Conservation (phyloP, 37 sponge, comb jelly and placozoan genomes). For the Cladorhizidae sp. region DNA sequence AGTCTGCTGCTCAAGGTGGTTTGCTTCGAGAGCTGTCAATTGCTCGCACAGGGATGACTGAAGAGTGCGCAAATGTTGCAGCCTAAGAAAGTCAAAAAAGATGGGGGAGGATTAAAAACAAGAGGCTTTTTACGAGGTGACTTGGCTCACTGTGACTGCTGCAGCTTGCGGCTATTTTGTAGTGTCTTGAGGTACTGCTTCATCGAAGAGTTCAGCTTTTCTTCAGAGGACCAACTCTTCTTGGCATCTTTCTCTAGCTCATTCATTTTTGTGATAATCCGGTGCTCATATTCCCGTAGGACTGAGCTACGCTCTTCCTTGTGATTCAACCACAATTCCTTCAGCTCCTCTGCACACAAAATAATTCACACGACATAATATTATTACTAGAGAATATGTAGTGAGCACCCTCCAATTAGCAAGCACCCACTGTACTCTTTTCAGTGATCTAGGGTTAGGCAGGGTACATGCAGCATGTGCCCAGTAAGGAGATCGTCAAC, state of each 20-base stretch:
- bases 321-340: slow-evolving; percentile 9
- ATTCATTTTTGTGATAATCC: background rate
- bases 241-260: slow-evolving; percentile 24
- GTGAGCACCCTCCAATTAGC: too few relatives aligned
- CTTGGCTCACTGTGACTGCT: slow-evolving; percentile 17
- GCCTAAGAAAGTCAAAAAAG: slow-evolving; percentile 3
- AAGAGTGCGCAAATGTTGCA: slow-evolving; percentile 2
- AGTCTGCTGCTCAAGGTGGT: background rate
- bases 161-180: background rate
- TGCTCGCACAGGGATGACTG: slow-evolving; percentile 17
- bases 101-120: too few relatives aligned
- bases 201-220: background rate
- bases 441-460: too few relatives aligned
- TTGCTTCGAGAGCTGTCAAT: slow-evolving; percentile 3
- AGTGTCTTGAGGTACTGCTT: background rate
- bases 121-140: too few relatives aligned
- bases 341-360: background rate
- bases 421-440: too few relatives aligned
- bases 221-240: background rate
- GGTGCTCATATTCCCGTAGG: slow-evolving; percentile 3
- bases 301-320: slow-evolving; percentile 4
- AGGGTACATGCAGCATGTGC: too few relatives aligned
- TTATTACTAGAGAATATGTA: too few relatives aligned
- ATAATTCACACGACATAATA: background rate
- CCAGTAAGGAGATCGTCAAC: too few relatives aligned